phyloP scores from a whole-genome alignment of 2,797 vertebrate species.

The Centropyge bicolor region DNA sequence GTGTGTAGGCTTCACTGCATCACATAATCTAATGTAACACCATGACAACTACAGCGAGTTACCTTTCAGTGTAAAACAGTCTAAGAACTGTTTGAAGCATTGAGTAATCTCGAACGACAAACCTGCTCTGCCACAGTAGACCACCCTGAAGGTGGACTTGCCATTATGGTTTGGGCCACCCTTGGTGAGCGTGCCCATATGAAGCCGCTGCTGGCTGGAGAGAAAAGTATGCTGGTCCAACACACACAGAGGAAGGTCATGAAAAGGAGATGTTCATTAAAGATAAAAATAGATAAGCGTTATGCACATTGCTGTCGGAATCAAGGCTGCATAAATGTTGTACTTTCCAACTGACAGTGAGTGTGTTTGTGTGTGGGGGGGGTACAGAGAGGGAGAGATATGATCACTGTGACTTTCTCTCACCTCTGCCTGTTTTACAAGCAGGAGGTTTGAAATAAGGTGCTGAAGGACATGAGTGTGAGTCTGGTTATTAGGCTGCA shows the following conservation, averaged over 20 bases:
- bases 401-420: conserved; percentile 1
- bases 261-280: conserved; percentile 6
- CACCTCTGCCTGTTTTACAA: conserved; percentile 13
- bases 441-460: conserved; percentile 17
- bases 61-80: conserved; percentile 11
- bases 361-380: not conserved
- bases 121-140: conserved; percentile 52
- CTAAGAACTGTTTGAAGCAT: conserved; percentile 31
- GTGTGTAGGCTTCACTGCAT: not conserved
- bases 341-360: not conserved
- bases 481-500: conserved; percentile 10
- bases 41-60: conserved; percentile 18
- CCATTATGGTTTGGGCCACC: conserved; percentile 38
- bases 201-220: conserved; percentile 15
- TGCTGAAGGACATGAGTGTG: conserved; percentile 16
- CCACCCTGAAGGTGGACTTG: conserved; percentile 56
- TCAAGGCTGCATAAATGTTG: not conserved
- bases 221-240: conserved; percentile 43
- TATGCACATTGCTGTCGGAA: conserved; percentile 21
- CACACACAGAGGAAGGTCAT: not conserved
- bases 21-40: conserved; percentile 33
- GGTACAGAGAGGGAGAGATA: not conserved
- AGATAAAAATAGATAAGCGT: conserved; percentile 12
- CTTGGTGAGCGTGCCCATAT: not conserved
- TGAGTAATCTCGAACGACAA: conserved; percentile 49